Conservation (phyloP, 2,888 invertebrate genomes). For the Heliothis peltigera region DNA sequence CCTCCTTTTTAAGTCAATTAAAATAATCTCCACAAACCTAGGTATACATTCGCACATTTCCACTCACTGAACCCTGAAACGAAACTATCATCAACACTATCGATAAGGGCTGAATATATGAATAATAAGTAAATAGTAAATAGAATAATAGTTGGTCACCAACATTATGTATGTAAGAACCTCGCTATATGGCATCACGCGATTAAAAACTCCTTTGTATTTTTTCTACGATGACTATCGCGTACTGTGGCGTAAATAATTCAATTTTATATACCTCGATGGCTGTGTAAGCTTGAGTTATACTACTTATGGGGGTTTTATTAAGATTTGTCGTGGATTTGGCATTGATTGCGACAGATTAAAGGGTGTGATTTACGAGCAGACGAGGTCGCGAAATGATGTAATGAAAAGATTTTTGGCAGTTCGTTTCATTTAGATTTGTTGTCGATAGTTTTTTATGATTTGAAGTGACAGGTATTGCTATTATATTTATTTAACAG, state of each 20-base stretch:
- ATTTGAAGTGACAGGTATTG: background rate
- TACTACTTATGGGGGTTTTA: conserved; percentile 32
- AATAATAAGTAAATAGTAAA: conserved; percentile 73
- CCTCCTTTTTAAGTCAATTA: background rate
- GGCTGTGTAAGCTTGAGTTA: conserved; percentile 48
- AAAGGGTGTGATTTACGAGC: conserved; percentile 25
- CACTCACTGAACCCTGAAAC: conserved; percentile 46
- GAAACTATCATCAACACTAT: conserved; percentile 70
- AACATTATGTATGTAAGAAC: conserved; percentile 43
- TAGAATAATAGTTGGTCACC: conserved; percentile 58
- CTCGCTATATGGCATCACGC: conserved; percentile 55
- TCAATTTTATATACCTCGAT: conserved; percentile 49
- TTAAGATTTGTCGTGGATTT: conserved; percentile 40
- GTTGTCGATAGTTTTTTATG: conserved; percentile 6
- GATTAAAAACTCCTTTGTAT: conserved; percentile 56
- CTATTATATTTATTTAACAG: no score
- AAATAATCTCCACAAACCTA: conserved; percentile 15
- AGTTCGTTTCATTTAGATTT: conserved; percentile 18
- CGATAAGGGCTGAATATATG: conserved; percentile 76
- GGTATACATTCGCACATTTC: conserved; percentile 15
- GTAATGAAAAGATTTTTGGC: conserved; percentile 25
- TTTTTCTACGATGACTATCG: conserved; percentile 64
- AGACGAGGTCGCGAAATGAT: conserved; percentile 24
- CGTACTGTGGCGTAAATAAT: conserved; percentile 58
- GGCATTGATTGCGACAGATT: conserved; percentile 45